phyloP scores from a whole-genome alignment of 1,140 invertebrate genomes.

The Sycobia sp. region DNA sequence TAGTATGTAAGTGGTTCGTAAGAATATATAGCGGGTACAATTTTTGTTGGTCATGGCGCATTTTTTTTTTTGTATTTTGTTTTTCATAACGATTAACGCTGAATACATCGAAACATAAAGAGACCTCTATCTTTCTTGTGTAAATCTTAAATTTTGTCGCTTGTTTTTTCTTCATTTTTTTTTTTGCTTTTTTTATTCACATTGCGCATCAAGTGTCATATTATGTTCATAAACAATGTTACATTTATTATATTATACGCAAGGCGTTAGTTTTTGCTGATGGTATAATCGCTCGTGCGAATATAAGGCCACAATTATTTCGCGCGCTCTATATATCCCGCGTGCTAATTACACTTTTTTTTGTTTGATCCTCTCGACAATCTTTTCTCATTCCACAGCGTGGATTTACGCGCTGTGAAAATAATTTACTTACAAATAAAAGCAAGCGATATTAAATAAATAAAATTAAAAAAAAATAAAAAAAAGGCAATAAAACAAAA shows the following conservation, averaged over 20 bases:
- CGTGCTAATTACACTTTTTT: slow-evolving; percentile 30
- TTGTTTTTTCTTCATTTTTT: no score
- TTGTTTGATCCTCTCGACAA: no score
- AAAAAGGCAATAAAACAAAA: no score
- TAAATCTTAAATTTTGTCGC: slow-evolving; percentile 6
- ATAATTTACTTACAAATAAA: slow-evolving; percentile 12
- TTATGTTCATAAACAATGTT: slow-evolving; percentile 36
- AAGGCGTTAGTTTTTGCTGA: slow-evolving; percentile 43
- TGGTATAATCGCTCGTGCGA: slow-evolving; percentile 44
- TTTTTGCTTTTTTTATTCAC: background rate
- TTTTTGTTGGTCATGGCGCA: slow-evolving; percentile 47
- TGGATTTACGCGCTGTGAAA: background rate
- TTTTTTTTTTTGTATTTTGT: slow-evolving; percentile 36
- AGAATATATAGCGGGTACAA: slow-evolving; percentile 54
- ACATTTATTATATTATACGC: slow-evolving; percentile 37
- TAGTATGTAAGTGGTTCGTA: slow-evolving; percentile 55
- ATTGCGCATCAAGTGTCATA: slow-evolving; percentile 36
- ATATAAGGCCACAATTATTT: slow-evolving; percentile 51
- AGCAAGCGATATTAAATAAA: slow-evolving; percentile 10
- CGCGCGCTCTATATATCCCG: slow-evolving; percentile 30
- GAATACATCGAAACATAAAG: slow-evolving; percentile 23
- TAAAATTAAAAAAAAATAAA: background rate
- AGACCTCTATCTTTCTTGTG: no score
- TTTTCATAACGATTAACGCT: slow-evolving; percentile 13
- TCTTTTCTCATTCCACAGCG: background rate